Evolutionary conservation across 2,797 vertebrate genomes (phyloP).

Genomic region (Bryconaethiops microstoma): DNA sequence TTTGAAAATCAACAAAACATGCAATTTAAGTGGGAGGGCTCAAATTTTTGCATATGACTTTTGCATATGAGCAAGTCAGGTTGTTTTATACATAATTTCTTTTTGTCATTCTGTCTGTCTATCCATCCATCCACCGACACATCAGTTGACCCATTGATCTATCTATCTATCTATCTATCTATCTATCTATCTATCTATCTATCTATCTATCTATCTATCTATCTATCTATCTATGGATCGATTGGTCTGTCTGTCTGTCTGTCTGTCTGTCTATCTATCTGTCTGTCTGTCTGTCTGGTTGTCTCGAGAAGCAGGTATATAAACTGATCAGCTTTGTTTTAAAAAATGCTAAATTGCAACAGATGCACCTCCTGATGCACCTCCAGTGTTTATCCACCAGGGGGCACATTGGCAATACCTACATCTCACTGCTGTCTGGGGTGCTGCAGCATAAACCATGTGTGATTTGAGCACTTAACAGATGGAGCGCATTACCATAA

Average conservation of each 20-base stretch:
- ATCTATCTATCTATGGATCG: no score
- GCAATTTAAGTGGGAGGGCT: no score
- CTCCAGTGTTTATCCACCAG: slow-evolving; percentile 47
- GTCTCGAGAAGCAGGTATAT: neutral
- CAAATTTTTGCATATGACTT: no score
- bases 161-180: neutral
- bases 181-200: neutral
- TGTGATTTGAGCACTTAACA: neutral
- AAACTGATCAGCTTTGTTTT: neutral
- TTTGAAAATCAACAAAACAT: no score
- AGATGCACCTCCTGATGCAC: slow-evolving; percentile 14
- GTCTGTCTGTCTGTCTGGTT: no score
- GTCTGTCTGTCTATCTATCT: no score
- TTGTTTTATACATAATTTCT: no score
- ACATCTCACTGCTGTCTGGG: neutral
- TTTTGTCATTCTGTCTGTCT: no score
- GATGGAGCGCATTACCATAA: slow-evolving; percentile 1
- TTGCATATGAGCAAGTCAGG: no score
- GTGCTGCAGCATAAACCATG: neutral
- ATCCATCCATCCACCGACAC: no score
- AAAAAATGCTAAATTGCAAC: no score
- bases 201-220: neutral
- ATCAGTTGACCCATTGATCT: neutral
- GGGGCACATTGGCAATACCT: slow-evolving; percentile 40
- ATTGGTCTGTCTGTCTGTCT: no score